Base-by-base conservation (phyloP, 2,797 vertebrate genomes). In the Xerus rutilus region DNA sequence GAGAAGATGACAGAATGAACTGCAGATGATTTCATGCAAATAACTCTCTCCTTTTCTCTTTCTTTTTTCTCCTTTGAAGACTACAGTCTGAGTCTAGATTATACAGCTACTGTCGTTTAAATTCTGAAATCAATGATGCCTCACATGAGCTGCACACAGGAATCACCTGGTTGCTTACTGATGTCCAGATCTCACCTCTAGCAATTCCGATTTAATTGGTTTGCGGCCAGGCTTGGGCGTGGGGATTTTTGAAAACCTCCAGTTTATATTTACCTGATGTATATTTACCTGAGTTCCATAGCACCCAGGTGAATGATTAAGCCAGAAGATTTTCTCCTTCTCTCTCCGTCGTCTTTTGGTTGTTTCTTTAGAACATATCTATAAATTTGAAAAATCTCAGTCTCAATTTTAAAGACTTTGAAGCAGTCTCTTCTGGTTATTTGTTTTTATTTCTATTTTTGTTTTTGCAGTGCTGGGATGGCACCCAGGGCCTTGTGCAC, bases 371-470 rank as follows among this genome's bases (percentile, higher is more conserved):
- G 43, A 89, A 70, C n/a, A 28, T n/a, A 21, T 47, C 39, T 95
- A 28, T 72, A 94, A 12, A 95, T 96, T 45, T 90, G n/a, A 88
- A 82, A 28, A 45, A 73, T 52, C 72, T 92, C 39, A 88, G 86
- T 3, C 35, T 43, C 15, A 39, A 67, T 62, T 82, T 95, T 70
- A 84, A 95, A 94, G 79, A 62, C 39, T 91, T 84, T 43, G 57
- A 93, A 95, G 49, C 35, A 65, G 70, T 23, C 82, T 15, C 64
- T 73, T 59, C 4, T 67, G 47, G 5, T 65, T 21, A 32, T 17
- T 86, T 64, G 30, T 25, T 83, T 76, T 73, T 45, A 14, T 72
- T 47, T 73, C 62, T 91, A 3, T 43, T 67, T 82, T 65, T 83
- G 17, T 17, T 57, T 72, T 64, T 78, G 17, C 35, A n/a, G 20